phyloP scores from a whole-genome alignment of 2,113 vertebrate genomes.

The cattle (Bos taurus) region DNA sequence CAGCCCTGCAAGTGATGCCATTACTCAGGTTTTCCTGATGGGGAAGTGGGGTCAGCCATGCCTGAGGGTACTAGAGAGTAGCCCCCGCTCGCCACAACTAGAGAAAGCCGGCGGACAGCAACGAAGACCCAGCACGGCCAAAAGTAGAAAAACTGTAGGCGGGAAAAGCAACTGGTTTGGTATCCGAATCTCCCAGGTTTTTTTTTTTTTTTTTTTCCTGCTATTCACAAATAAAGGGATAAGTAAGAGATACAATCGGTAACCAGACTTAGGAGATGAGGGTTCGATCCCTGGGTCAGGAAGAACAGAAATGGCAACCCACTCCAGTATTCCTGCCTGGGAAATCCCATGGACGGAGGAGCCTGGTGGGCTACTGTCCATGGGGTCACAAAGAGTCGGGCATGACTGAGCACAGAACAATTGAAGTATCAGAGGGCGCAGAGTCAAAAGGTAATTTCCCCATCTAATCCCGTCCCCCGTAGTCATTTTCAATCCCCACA shows the following conservation, averaged over 20 bases:
- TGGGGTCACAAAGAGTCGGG: neutral
- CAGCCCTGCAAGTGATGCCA: neutral
- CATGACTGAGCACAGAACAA: neutral
- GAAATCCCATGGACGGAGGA: neutral
- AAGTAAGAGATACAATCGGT: rapidly evolving
- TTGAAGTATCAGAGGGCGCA: rapidly evolving
- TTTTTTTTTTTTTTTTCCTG: no score
- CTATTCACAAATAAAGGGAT: neutral
- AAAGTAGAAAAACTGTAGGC: neutral
- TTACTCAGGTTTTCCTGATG: neutral
- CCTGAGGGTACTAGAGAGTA: neutral
- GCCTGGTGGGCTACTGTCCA: neutral
- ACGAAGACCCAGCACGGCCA: neutral
- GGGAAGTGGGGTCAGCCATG: neutral
- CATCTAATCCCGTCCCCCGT: neutral
- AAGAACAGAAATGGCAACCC: neutral
- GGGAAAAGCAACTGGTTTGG: neutral
- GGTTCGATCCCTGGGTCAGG: neutral
- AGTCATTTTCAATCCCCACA: no score
- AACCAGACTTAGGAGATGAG: neutral
- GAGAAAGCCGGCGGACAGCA: rapidly evolving
- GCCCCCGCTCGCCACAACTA: neutral
- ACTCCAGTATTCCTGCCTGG: neutral
- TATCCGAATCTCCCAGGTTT: neutral
- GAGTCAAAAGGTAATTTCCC: neutral